phyloP scores from a whole-genome alignment of 2,888 invertebrate genomes.

The Koerneria pararmatus region DNA sequence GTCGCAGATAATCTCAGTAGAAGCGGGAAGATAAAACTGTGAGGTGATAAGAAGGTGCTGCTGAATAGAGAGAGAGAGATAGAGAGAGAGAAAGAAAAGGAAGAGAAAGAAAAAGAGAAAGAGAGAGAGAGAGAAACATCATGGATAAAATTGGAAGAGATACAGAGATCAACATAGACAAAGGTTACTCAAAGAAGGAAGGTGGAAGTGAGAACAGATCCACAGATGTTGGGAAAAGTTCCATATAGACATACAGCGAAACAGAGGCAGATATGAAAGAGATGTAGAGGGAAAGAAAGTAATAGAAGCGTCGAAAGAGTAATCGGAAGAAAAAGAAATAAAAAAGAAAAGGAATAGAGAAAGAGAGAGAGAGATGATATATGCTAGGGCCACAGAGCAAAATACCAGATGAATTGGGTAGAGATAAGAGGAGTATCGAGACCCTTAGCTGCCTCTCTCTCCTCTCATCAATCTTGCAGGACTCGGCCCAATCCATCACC shows the following conservation, averaged over 20 bases:
- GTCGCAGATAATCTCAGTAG: no score
- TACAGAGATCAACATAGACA: background rate
- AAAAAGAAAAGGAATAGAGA: background rate
- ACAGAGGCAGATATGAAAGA: no score
- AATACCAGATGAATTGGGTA: background rate
- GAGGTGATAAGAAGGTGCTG: no score
- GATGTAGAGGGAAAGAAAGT: background rate
- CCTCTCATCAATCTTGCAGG: no score
- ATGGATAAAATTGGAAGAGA: slow-evolving; percentile 6
- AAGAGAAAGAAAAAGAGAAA: background rate
- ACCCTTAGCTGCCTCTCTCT: no score
- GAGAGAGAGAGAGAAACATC: background rate
- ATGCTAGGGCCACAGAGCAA: slow-evolving; percentile 1
- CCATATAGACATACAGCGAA: no score
- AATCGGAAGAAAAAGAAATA: background rate
- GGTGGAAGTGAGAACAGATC: background rate
- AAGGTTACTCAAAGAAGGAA: no score
- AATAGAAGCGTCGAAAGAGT: background rate
- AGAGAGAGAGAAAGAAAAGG: background rate
- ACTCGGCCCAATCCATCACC: no score
- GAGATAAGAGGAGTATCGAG: no score
- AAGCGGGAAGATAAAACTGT: no score
- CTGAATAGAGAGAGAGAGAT: background rate
- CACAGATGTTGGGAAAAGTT: no score
- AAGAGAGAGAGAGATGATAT: background rate